Conservation (phyloP, 2,888 invertebrate species). For the Drosophila koepferae region DNA sequence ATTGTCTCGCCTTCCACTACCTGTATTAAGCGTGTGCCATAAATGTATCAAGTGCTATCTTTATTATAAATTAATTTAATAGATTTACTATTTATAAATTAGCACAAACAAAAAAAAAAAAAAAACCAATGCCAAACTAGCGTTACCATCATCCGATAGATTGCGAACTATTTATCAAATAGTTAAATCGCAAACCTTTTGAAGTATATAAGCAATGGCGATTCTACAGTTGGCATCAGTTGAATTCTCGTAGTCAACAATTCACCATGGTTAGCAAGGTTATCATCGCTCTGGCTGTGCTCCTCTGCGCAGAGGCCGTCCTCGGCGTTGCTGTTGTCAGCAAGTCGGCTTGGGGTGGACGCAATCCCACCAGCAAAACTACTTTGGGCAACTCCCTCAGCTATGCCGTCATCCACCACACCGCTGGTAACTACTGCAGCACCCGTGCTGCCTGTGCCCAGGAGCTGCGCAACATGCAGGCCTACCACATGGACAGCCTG, state of each 20-base stretch:
- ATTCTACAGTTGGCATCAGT: background rate
- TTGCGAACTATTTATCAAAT: background rate
- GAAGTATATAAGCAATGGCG: background rate
- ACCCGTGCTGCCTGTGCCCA: constrained; percentile 59
- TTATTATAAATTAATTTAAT: background rate
- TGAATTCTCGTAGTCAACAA: background rate
- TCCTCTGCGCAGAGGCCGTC: constrained; percentile 53
- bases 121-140: background rate
- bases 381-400: constrained; percentile 46
- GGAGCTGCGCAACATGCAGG: constrained; percentile 71
- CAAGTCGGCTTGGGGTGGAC: constrained; percentile 69
- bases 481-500: constrained; percentile 71
- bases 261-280: constrained; percentile 53
- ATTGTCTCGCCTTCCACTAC: no score
- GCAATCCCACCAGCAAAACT: constrained; percentile 62
- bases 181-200: background rate
- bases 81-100: background rate
- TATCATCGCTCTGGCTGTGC: constrained; percentile 53
- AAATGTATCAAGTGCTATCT: background rate
- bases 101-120: no score
- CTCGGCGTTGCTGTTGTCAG: constrained; percentile 54
- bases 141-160: background rate
- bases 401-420: constrained; percentile 73
- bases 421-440: constrained; percentile 65
- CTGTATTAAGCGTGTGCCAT: background rate